A percentile compares a stretch with the other conserved stretches of the same genome.
These are phyloP conservation scores for Hypanus sabinus DNA, from an alignment of 2,113 vertebrate species.

Conservation along the genomic window DNA sequence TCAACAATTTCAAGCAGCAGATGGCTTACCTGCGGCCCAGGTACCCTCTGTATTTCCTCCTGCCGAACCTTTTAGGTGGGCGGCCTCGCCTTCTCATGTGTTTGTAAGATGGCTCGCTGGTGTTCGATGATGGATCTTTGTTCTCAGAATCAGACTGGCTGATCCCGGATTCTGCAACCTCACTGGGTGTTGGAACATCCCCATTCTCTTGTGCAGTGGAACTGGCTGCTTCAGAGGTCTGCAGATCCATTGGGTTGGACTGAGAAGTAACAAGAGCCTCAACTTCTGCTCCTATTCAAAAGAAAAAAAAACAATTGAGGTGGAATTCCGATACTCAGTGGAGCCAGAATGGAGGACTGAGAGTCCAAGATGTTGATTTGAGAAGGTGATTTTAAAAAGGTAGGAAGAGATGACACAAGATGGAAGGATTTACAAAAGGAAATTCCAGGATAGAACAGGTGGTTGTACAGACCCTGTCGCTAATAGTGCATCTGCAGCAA, in stretches of 20 bases:
- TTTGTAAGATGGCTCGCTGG: constrained; percentile 56
- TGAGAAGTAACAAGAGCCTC: constrained; percentile 60
- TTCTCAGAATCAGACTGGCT: constrained; percentile 82
- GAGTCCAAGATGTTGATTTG: not conserved
- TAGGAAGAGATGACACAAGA: not conserved
- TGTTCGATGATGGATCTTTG: constrained; percentile 69
- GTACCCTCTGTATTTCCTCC: constrained; percentile 90
- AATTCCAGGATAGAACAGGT: not conserved
- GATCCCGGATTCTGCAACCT: constrained; percentile 59
- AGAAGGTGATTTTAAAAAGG: not conserved
- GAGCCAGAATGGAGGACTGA: not conserved
- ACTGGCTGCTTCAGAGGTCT: constrained; percentile 64
- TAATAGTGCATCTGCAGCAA: not conserved
- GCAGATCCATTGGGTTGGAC: constrained; percentile 50
- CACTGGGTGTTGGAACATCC: constrained; percentile 24
- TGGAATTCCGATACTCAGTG: no score
- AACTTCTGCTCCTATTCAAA: constrained; percentile 49
- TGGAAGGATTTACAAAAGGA: not conserved
- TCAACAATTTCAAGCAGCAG: not conserved
- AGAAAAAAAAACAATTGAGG: not conserved
- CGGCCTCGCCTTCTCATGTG: constrained; percentile 70
- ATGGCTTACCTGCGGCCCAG: constrained; percentile 63
- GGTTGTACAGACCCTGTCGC: not conserved
- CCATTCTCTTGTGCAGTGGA: constrained; percentile 63
- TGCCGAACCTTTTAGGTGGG: constrained; percentile 81